These are phyloP conservation scores for Cyclina sinensis DNA, from an alignment of 1,140 invertebrate species.

Conservation along the genomic window DNA sequence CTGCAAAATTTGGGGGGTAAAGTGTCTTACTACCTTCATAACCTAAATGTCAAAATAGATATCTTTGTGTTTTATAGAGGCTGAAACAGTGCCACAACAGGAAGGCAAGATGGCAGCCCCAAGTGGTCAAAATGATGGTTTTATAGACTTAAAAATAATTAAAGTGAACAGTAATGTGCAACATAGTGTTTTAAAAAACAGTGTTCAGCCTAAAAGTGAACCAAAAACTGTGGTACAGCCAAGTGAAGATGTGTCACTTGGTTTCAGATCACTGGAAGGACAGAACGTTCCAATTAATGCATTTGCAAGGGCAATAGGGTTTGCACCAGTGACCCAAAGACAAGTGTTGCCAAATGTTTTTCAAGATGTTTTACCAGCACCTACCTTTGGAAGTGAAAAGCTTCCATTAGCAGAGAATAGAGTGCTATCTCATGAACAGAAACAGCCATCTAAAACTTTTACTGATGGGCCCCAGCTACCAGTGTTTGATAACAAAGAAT, in stretches of 20 bases:
- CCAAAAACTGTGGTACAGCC: too few species aligned
- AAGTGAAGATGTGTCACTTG: too few species aligned
- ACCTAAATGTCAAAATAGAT: too few species aligned
- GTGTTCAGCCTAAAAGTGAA: too few species aligned
- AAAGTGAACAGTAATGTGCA: neutral
- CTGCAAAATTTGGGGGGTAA: too few species aligned
- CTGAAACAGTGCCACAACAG: too few species aligned
- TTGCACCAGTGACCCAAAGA: neutral
- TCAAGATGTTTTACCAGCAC: constrained; percentile 14
- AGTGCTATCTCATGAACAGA: neutral
- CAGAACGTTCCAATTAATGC: too few species aligned
- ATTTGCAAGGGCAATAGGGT: neutral
- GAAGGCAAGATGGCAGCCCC: neutral
- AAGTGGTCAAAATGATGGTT: neutral
- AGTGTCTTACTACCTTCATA: too few species aligned
- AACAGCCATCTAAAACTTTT: neutral
- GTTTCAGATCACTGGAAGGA: too few species aligned
- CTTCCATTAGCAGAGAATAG: neutral
- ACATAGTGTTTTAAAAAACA: neutral
- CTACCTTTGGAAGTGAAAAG: neutral
- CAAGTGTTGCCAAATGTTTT: neutral
- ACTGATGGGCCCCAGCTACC: neutral
- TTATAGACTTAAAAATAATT: constrained; percentile 10
- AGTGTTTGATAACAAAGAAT: neutral
- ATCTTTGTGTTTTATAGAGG: too few species aligned